Evolutionary conservation across 2,113 vertebrate genomes (phyloP).

Genomic region (Dipodomys merriami): DNA sequence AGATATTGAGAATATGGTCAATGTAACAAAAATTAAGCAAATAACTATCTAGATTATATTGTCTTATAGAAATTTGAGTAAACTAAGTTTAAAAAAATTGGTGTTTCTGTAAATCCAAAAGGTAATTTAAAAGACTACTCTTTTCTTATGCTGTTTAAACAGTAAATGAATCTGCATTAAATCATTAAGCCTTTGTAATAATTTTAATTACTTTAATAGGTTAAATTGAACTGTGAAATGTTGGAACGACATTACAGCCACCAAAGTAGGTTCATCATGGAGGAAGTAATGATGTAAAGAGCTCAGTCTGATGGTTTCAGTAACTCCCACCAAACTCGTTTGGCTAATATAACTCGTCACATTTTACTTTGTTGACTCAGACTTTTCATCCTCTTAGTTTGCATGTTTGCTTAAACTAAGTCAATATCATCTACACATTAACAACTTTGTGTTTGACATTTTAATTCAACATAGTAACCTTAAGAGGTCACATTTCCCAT

Average conservation of each 20-base stretch:
- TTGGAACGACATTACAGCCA: not conserved
- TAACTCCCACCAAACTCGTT: constrained; percentile 40
- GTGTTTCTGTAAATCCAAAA: constrained; percentile 27
- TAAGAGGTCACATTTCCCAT: constrained; percentile 40
- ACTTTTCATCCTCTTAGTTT: constrained; percentile 32
- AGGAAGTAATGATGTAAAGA: not conserved
- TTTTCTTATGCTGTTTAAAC: not conserved
- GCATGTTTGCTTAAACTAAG: constrained; percentile 53
- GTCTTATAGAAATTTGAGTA: not conserved
- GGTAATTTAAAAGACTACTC: constrained; percentile 31
- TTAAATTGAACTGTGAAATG: constrained; percentile 13
- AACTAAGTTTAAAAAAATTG: not conserved
- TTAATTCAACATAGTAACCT: constrained; percentile 7
- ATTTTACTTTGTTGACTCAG: constrained; percentile 61
- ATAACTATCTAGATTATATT: not conserved
- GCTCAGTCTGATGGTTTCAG: not conserved
- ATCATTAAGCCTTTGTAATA: not conserved
- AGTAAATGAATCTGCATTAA: constrained; percentile 18
- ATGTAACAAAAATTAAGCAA: not conserved
- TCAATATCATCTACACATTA: constrained; percentile 38
- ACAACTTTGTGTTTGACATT: constrained; percentile 24
- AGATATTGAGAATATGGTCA: not conserved
- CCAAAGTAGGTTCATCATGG: not conserved
- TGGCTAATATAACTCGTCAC: constrained; percentile 20
- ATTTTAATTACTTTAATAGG: constrained; percentile 49